Percentiles rank a stretch among this genome's conserved stretches.
These are phyloP conservation scores for Okamejei kenojei DNA, from an alignment of 2,797 vertebrate species.

Conservation along the genomic window DNA sequence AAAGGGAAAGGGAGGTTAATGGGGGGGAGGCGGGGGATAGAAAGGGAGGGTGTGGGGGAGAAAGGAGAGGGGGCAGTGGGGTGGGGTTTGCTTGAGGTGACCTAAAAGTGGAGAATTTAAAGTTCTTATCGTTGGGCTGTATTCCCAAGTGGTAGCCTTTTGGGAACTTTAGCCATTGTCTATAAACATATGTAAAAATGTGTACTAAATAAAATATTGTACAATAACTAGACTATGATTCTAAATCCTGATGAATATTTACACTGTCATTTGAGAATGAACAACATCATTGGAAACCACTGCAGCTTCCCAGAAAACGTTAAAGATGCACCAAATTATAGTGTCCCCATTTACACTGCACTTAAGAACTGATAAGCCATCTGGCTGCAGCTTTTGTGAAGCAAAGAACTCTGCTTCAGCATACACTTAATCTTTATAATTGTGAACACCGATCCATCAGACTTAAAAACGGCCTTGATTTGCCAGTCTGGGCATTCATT, in stretches of 20 bases:
- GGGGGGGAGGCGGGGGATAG: too few relatives aligned
- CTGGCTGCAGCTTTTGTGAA: conserved; percentile 43
- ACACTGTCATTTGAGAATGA: not conserved
- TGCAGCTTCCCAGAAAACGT: not conserved
- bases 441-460: conserved; percentile 46
- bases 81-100: too few relatives aligned
- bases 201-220: not conserved
- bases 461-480: conserved; percentile 46
- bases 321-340: not conserved
- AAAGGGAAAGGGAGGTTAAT: too few relatives aligned
- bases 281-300: not conserved
- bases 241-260: not conserved
- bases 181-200: not conserved
- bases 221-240: not conserved
- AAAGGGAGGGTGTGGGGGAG: too few relatives aligned
- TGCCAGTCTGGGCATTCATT: conserved; percentile 41
- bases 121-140: too few relatives aligned
- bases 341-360: not conserved
- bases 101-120: too few relatives aligned
- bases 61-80: too few relatives aligned
- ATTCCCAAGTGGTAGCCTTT: too few relatives aligned
- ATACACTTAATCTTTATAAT: conserved; percentile 46
- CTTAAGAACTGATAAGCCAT: conserved; percentile 25
- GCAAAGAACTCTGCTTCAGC: conserved; percentile 44
- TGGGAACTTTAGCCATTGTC: not conserved